Conservation (phyloP, 1,140 invertebrate genomes). For the Drosophila navojoa region DNA sequence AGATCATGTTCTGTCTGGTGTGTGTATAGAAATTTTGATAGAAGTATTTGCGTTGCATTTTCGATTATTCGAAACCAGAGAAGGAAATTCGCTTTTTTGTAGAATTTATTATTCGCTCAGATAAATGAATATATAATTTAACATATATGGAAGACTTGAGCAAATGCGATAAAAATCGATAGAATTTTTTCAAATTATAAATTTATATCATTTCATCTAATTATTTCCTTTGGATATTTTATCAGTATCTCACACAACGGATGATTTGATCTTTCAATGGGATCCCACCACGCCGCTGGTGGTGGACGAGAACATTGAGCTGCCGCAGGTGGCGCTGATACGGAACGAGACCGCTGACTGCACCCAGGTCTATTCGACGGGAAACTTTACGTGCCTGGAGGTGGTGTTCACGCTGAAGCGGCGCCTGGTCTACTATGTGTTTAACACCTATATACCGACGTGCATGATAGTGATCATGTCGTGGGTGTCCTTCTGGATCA, state of each 20-base stretch:
- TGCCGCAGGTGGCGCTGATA: slow-evolving; percentile 93
- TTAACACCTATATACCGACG: slow-evolving; percentile 95
- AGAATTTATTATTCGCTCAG: no score
- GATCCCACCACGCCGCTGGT: slow-evolving; percentile 94
- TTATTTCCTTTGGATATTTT: no score
- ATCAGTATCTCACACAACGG: slow-evolving; percentile 94
- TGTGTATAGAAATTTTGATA: no score
- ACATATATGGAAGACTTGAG: no score
- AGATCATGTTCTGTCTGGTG: no score
- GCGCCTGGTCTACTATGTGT: slow-evolving; percentile 93
- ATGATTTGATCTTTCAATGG: slow-evolving; percentile 96
- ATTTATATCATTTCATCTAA: no score
- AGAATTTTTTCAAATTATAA: no score
- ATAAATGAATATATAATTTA: no score
- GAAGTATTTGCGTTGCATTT: no score
- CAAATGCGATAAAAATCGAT: no score
- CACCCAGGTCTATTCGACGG: slow-evolving; percentile 89
- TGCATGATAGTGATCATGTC: slow-evolving; percentile 96
- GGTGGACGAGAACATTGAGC: slow-evolving; percentile 94
- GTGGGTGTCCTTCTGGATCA: slow-evolving; percentile 97
- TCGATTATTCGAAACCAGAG: no score
- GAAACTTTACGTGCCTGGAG: slow-evolving; percentile 94
- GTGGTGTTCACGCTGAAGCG: slow-evolving; percentile 94
- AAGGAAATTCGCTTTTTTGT: no score
- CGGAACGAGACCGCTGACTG: slow-evolving; percentile 94